Conservation (phyloP, 2,113 vertebrate species). For the Calyptommatus sinebrachiatus region DNA sequence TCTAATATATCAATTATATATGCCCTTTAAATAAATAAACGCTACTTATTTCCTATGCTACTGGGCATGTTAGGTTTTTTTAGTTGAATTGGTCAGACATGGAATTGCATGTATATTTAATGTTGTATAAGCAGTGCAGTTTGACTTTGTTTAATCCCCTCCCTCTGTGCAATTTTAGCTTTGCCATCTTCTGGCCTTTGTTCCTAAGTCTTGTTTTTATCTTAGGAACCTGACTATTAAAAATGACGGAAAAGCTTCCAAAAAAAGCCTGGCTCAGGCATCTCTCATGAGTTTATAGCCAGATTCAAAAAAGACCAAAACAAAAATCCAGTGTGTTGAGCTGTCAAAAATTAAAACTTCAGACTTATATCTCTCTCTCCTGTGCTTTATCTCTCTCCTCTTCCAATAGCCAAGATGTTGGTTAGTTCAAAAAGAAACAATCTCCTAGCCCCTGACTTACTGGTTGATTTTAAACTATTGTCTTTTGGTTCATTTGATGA, state of each 20-base stretch:
- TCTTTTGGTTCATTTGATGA: too few relatives aligned
- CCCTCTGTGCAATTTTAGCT: not conserved
- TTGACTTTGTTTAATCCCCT: not conserved
- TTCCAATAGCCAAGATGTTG: too few relatives aligned
- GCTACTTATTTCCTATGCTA: constrained; percentile 52
- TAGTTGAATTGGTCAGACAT: constrained; percentile 58
- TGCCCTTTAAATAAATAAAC: constrained; percentile 4
- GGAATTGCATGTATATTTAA: constrained; percentile 58
- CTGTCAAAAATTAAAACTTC: not conserved
- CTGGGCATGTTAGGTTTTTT: constrained; percentile 45
- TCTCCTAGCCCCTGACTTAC: too few relatives aligned
- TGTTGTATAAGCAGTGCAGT: constrained; percentile 49
- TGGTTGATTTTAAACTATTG: too few relatives aligned
- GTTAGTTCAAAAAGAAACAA: too few relatives aligned
- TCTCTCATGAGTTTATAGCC: not conserved
- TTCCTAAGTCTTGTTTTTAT: not conserved
- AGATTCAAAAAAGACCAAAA: not conserved
- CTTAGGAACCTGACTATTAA: not conserved
- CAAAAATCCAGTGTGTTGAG: constrained; percentile 11
- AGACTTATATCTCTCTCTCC: too few relatives aligned
- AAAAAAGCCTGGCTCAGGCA: constrained; percentile 16
- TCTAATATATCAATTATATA: too few relatives aligned
- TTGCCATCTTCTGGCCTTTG: constrained; percentile 5
- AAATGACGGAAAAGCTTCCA: constrained; percentile 9
- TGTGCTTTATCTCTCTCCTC: too few relatives aligned